Conservation (phyloP, 1,140 invertebrate genomes). For the Sitophilus oryzae region DNA sequence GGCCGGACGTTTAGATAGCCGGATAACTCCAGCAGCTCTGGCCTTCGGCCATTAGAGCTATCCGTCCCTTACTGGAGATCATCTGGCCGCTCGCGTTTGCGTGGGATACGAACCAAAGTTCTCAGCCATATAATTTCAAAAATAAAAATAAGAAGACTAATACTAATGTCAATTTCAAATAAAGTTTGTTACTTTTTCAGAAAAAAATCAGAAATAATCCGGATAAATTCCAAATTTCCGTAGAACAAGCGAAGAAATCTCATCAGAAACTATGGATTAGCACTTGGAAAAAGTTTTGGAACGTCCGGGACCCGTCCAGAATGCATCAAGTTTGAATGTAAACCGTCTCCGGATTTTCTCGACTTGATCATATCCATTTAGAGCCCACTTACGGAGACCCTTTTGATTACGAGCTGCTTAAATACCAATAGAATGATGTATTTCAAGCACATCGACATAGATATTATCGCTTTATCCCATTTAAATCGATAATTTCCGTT, state of each 20-base stretch:
- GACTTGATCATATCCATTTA: slow-evolving; percentile 78
- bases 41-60: no score
- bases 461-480: slow-evolving; percentile 96
- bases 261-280: slow-evolving; percentile 61
- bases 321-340: slow-evolving; percentile 87
- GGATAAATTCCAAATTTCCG: no score
- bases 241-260: slow-evolving; percentile 33
- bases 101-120: no score
- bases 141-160: no score
- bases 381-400: slow-evolving; percentile 86
- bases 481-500: slow-evolving; percentile 97
- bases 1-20: no score
- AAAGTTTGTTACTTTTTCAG: no score
- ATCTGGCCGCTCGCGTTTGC: no score
- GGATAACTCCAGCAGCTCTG: no score
- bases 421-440: slow-evolving; percentile 93
- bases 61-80: no score
- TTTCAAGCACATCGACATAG: slow-evolving; percentile 96
- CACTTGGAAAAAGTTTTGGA: slow-evolving; percentile 83
- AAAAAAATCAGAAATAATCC: no score
- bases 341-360: slow-evolving; percentile 77
- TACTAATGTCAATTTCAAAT: no score
- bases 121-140: no score
- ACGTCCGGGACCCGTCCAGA: slow-evolving; percentile 89
- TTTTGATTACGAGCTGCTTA: slow-evolving; percentile 94